These are phyloP conservation scores for Girardinus metallicus DNA, from an alignment of 2,797 vertebrate genomes.

Conservation along the genomic window DNA sequence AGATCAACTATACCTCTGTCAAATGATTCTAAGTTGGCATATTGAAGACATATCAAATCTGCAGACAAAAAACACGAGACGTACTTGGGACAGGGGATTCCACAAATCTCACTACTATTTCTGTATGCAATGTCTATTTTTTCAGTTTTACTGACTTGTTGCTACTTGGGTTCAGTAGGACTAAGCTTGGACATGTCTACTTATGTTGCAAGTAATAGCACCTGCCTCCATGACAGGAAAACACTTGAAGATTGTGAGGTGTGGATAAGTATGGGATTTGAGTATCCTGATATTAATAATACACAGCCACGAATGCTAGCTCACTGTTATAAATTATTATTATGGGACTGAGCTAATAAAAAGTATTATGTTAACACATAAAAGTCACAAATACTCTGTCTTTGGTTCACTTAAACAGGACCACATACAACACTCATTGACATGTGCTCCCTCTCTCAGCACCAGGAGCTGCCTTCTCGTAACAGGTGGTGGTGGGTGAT, in stretches of 20 bases:
- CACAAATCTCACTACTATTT: not conserved
- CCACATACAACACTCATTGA: constrained; percentile 40
- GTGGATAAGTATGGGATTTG: not conserved
- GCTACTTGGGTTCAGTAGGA: not conserved
- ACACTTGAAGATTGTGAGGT: not conserved
- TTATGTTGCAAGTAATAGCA: not conserved
- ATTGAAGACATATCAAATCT: not conserved
- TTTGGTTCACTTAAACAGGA: constrained; percentile 19
- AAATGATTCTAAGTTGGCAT: not conserved
- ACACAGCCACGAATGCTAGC: not conserved
- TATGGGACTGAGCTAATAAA: not conserved
- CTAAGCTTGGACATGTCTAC: not conserved
- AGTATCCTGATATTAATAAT: not conserved
- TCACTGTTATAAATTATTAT: not conserved
- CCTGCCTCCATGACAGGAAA: not conserved
- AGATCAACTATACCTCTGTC: not conserved
- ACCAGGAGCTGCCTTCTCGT: constrained; percentile 76
- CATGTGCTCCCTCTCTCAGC: constrained; percentile 49
- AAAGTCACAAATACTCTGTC: constrained; percentile 14
- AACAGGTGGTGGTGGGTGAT: constrained; percentile 86
- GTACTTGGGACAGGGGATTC: not conserved
- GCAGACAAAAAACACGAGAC: not conserved
- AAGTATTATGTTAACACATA: constrained; percentile 19
- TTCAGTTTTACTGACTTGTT: not conserved
- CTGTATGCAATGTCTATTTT: not conserved